Percentiles rank a stretch among this genome's conserved stretches.
phyloP scores from a whole-genome alignment of 2,797 vertebrate species.

The Eulemur mongoz region DNA sequence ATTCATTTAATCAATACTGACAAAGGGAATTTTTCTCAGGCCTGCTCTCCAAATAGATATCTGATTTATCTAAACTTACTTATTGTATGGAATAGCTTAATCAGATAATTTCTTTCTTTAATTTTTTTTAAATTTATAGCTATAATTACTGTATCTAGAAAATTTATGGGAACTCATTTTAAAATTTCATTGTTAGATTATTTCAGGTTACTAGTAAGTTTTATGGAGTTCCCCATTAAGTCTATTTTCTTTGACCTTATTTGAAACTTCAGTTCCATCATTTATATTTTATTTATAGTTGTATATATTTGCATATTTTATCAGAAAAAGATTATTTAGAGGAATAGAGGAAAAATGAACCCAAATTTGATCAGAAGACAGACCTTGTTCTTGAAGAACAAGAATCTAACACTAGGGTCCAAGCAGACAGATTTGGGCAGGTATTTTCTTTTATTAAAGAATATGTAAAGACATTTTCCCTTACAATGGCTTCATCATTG shows the following conservation, averaged over 20 bases:
- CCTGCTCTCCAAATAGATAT: not conserved
- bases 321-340: not conserved
- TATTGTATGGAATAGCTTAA: not conserved
- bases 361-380: not conserved
- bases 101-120: not conserved
- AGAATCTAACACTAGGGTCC: not conserved
- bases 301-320: not conserved
- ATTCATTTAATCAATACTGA: not conserved
- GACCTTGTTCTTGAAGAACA: not conserved
- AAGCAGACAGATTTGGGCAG: not conserved
- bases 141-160: not conserved
- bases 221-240: not conserved
- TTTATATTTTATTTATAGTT: not conserved
- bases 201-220: not conserved
- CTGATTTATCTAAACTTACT: constrained; percentile 24
- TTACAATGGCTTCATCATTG: not conserved
- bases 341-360: not conserved
- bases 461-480: not conserved
- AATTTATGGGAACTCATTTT: not conserved
- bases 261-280: not conserved
- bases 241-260: not conserved
- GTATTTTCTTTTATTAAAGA: constrained; percentile 45
- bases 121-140: not conserved
- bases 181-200: not conserved
- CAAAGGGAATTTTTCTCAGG: not conserved